Percentiles rank a stretch among this genome's conserved stretches.
Conservation (phyloP, 1,140 invertebrate genomes). For the Bombus superbus region DNA sequence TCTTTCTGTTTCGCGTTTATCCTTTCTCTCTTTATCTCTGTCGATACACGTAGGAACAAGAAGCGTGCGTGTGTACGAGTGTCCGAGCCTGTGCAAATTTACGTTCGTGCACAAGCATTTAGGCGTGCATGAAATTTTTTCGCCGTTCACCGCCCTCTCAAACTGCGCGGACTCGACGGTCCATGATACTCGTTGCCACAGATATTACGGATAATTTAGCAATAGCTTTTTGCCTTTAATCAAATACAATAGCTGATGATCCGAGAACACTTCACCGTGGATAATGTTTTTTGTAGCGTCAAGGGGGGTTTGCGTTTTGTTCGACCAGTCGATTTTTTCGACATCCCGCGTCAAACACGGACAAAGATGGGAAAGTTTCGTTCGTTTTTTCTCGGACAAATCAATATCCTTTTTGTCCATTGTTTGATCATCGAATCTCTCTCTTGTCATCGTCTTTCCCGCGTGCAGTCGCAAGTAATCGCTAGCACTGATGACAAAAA, state of each 20-base stretch:
- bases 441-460: background rate
- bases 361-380: background rate
- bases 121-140: conserved; percentile 50
- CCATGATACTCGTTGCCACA: conserved; percentile 60
- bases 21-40: background rate
- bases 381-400: background rate
- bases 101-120: background rate
- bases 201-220: conserved; percentile 68
- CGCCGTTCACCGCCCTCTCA: conserved; percentile 57
- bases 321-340: background rate
- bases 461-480: background rate
- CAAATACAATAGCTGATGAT: conserved; percentile 47
- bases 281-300: conserved; percentile 48
- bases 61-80: no score
- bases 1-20: background rate
- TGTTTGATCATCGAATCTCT: background rate
- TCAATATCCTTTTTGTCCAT: conserved; percentile 24
- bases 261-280: conserved; percentile 46
- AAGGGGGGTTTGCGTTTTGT: conserved; percentile 25
- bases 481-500: no score
- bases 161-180: conserved; percentile 48
- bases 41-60: background rate
- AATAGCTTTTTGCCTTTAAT: conserved; percentile 62
- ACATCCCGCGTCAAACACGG: no score
- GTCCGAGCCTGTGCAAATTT: conserved; percentile 22